These are phyloP conservation scores for Pipistrellus kuhlii DNA, from an alignment of 2,797 vertebrate genomes.

Conservation along the genomic window DNA sequence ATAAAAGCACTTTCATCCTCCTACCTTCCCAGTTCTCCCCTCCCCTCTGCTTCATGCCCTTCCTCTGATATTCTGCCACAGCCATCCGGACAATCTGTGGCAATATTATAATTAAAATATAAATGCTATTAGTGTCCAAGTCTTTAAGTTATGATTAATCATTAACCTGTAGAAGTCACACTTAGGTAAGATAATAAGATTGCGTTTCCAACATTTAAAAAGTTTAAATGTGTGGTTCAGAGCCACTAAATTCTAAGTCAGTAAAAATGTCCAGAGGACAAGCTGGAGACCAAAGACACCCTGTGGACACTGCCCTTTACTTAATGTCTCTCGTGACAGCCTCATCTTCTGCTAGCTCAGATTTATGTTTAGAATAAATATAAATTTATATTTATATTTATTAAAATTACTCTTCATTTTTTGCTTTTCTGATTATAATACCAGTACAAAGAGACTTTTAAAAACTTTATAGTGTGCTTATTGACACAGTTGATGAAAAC, in stretches of 20 bases:
- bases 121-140: not conserved
- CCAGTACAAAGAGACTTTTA: not conserved
- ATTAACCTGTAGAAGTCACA: not conserved
- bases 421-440: slow-evolving; percentile 36
- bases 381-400: not conserved
- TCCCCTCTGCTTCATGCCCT: not conserved
- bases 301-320: not conserved
- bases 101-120: not conserved
- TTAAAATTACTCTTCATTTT: not conserved
- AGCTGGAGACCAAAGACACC: not conserved
- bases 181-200: not conserved
- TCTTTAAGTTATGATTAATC: not conserved
- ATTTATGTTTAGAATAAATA: slow-evolving; percentile 12
- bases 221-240: not conserved
- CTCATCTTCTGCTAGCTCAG: not conserved
- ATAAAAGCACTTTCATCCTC: not conserved
- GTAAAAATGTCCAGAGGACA: not conserved
- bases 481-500: not conserved
- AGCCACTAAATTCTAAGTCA: not conserved
- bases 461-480: not conserved
- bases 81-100: not conserved
- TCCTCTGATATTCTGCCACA: not conserved
- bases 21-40: rapidly evolving
- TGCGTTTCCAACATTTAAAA: not conserved
- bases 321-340: not conserved